A percentile compares a stretch with the other conserved stretches of the same genome.
phyloP scores from a whole-genome alignment of 2,797 vertebrate genomes.

The Thaleichthys pacificus region DNA sequence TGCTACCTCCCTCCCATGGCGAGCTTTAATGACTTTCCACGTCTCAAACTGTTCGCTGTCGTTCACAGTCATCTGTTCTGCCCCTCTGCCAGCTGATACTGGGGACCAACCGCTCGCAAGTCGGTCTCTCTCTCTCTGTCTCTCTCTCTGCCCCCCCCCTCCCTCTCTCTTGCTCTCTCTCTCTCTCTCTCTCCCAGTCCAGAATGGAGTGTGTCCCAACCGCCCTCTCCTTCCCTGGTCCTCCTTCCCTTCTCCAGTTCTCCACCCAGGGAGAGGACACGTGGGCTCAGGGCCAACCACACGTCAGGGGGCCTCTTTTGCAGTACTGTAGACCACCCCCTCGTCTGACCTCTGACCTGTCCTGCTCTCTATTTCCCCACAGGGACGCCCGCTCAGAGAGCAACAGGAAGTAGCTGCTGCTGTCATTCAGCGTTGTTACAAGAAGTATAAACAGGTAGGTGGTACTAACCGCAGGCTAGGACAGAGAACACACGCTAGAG shows the following conservation, averaged over 20 bases:
- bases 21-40: conserved; percentile 62
- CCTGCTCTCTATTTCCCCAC: conserved; percentile 55
- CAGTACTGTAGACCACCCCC: conserved; percentile 35
- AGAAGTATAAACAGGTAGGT: conserved; percentile 99
- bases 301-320: conserved; percentile 48
- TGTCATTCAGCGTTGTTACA: conserved; percentile 98
- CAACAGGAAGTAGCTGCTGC: conserved; percentile 98
- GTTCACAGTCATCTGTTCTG: conserved; percentile 62
- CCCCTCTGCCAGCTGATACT: conserved; percentile 59
- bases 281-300: conserved; percentile 16
- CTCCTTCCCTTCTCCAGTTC: conserved; percentile 2
- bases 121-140: conserved; percentile 3
- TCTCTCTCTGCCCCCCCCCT: conserved; percentile 34
- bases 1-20: conserved; percentile 44
- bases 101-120: conserved; percentile 42
- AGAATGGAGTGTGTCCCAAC: conserved; percentile 35
- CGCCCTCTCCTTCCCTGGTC: conserved; percentile 7
- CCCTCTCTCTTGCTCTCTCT: conserved; percentile 36
- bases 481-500: background rate
- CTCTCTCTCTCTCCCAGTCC: conserved; percentile 17
- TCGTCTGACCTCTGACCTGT: conserved; percentile 47
- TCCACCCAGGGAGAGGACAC: conserved; percentile 43
- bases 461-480: background rate
- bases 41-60: conserved; percentile 68
- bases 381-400: conserved; percentile 94